Percentiles rank a stretch among this genome's conserved stretches.
Conservation (phyloP, 2,797 vertebrate genomes). For the Acomys russatus region DNA sequence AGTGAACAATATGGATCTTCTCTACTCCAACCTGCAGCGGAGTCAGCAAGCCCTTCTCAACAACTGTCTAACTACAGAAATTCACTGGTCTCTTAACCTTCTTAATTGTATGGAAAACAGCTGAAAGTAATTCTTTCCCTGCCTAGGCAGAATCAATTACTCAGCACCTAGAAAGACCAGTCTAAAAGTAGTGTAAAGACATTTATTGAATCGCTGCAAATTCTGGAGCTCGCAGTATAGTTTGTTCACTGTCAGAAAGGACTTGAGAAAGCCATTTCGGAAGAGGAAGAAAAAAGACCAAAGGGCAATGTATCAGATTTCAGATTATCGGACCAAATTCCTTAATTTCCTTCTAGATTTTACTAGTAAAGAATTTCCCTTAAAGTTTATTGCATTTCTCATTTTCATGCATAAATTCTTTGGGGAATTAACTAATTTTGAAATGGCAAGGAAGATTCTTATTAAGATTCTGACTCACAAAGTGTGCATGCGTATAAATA, state of each 20-base stretch:
- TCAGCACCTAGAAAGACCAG: conserved; percentile 7
- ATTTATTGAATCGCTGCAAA: conserved; percentile 50
- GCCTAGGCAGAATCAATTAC: conserved; percentile 16
- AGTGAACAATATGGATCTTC: neutral
- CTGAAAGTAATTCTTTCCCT: conserved; percentile 3
- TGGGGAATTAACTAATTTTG: conserved; percentile 58
- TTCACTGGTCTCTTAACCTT: conserved; percentile 14
- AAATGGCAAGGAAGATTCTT: conserved; percentile 57
- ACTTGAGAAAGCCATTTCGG: conserved; percentile 20
- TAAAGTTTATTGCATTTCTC: conserved; percentile 47
- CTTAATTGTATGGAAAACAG: conserved; percentile 33
- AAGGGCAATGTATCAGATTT: neutral
- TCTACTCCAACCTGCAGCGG: neutral
- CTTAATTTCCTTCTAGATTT: neutral
- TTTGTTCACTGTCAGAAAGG: conserved; percentile 41
- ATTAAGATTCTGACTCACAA: conserved; percentile 63
- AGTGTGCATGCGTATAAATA: conserved; percentile 20
- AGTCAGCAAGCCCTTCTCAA: conserved; percentile 9
- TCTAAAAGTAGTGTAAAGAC: conserved; percentile 53
- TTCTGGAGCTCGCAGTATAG: conserved; percentile 57
- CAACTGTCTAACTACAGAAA: conserved; percentile 58
- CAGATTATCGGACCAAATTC: conserved; percentile 1
- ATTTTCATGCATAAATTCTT: conserved; percentile 51
- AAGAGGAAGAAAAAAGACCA: neutral
- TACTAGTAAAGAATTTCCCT: conserved; percentile 24